Conservation (phyloP, 2,113 vertebrate genomes). For the Syngnathoides biaculeatus region DNA sequence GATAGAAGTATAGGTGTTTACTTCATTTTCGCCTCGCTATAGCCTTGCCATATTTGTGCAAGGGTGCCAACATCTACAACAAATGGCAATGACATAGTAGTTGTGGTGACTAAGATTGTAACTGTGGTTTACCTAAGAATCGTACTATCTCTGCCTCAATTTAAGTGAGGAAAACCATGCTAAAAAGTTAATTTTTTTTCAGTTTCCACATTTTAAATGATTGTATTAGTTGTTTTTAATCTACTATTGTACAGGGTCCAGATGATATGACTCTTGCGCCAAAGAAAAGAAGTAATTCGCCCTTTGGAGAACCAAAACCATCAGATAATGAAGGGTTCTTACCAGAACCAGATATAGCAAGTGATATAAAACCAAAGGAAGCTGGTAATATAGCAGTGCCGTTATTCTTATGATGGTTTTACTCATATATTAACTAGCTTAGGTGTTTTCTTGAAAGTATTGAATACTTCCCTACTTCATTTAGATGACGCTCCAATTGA, state of each 20-base stretch:
- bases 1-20: too few species aligned
- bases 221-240: neutral
- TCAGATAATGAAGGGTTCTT: constrained; percentile 34
- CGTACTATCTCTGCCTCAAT: too few species aligned
- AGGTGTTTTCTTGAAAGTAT: constrained; percentile 6
- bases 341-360: constrained; percentile 24
- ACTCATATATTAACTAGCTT: neutral
- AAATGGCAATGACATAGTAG: constrained; percentile 73
- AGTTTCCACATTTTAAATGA: neutral
- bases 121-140: too few species aligned
- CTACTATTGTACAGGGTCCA: constrained; percentile 67
- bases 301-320: constrained; percentile 58
- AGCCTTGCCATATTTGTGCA: neutral
- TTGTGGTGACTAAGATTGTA: neutral
- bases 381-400: constrained; percentile 32
- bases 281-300: constrained; percentile 63
- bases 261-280: constrained; percentile 80
- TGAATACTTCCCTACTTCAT: constrained; percentile 15
- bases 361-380: constrained; percentile 29
- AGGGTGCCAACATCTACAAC: constrained; percentile 59
- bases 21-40: neutral
- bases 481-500: constrained; percentile 43
- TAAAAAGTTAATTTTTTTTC: neutral
- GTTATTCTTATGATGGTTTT: neutral
- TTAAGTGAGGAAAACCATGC: too few species aligned